Evolutionary conservation across 64 coral and sea anemone species (phyloP), one percentile per base, ranked within the genome.

Genomic region (Acropora tenuis): DNA sequence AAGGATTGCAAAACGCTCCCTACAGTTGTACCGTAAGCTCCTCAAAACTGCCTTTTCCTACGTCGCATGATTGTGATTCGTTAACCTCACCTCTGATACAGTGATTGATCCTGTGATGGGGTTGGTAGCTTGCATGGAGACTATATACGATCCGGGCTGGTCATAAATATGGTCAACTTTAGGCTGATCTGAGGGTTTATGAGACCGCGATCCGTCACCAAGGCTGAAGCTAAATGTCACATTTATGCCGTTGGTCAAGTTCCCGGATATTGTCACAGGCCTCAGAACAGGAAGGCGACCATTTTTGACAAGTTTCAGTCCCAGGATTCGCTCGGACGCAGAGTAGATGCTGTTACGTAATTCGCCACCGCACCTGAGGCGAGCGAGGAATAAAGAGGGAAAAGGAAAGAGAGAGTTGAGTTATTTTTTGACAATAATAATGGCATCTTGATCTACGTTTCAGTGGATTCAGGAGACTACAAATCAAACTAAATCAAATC

Each of bases 301-400:
- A 20, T 40, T 72, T 15, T 75, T 42, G 12, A 75, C 76, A 43
- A 94, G 79, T 49, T 69, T 74, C 0, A 94, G 69, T 5, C 95
- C 95, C 13, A 82, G 78, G 74, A 97, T 97, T 11, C 95, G 78
- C 12, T 91, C 92, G 41, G 81, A 65, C 0, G 92, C 92, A 19
- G 76, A 82, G 43, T 97, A 97, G 12, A 97, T 76, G 72, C 95
- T 97, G 49, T 83, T 94, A 91, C 80, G 87, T 6, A 8, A 12
- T 17, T 8, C 13, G 3, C 88, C 95, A 16, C 95, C 95, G 61
- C 95, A 97, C 11, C 60, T 93, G 77, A 74, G 84, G 71, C 74
- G 90, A 15, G 50, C 20, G 60, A 55, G 52, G 10, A 10, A 10
- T 55, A 0, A 48, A 11, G 8, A 12, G 59, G 12, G 41, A 80